phyloP scores from a whole-genome alignment of 2,888 invertebrate species.

The Drosophila mimica region DNA sequence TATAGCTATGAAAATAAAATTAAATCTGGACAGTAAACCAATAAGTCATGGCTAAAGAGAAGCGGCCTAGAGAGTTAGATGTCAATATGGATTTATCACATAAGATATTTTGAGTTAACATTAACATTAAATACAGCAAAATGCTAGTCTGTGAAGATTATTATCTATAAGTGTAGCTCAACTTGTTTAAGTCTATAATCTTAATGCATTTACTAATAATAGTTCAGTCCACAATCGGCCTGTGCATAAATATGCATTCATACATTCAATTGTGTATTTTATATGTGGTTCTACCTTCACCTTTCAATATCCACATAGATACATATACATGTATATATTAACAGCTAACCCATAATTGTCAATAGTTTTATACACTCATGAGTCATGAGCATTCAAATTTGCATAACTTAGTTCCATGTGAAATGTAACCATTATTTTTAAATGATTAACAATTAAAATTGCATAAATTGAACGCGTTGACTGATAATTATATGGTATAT shows the following conservation, averaged over 20 bases:
- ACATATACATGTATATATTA: conserved; percentile 50
- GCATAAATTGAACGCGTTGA: conserved; percentile 12
- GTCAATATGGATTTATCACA: neutral
- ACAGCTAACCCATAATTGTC: conserved; percentile 62
- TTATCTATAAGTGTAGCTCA: neutral
- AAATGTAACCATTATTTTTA: conserved; percentile 39
- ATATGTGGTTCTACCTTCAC: conserved; percentile 53
- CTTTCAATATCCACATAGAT: conserved; percentile 37
- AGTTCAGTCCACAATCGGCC: neutral
- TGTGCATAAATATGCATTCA: conserved; percentile 4
- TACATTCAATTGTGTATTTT: conserved; percentile 19
- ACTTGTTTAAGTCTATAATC: neutral
- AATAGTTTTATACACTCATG: conserved; percentile 7
- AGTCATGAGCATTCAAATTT: conserved; percentile 40
- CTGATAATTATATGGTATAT: conserved; percentile 13
- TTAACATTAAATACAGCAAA: neutral
- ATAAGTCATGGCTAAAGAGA: neutral
- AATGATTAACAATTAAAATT: conserved; percentile 28
- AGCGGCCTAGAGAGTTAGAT: neutral
- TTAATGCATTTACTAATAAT: neutral
- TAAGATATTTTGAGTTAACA: neutral
- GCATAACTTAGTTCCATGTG: conserved; percentile 46
- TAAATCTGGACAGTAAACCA: neutral
- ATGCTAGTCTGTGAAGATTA: neutral
- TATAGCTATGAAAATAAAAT: neutral